A percentile compares a stretch with the other conserved stretches of the same genome.
Conservation (phyloP, 2,888 invertebrate species). For the Holacanthella duospinosa region DNA sequence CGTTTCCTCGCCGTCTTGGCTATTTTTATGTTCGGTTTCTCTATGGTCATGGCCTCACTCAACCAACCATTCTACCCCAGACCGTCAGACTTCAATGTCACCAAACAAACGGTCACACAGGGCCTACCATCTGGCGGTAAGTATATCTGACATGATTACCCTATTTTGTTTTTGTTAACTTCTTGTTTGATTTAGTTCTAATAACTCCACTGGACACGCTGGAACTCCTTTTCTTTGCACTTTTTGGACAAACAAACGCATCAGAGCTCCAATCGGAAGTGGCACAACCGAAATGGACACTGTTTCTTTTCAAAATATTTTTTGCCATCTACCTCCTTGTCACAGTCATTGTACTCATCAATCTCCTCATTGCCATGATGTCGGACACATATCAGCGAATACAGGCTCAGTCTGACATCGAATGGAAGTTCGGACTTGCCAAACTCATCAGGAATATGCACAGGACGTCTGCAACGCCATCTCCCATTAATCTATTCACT, state of each 20-base stretch:
- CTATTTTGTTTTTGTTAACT: constrained; percentile 33
- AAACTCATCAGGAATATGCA: constrained; percentile 98
- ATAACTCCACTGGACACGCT: constrained; percentile 85
- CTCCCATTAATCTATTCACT: constrained; percentile 92
- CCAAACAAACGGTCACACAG: constrained; percentile 31
- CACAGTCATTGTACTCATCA: constrained; percentile 93
- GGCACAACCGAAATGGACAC: constrained; percentile 65
- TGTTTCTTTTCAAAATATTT: constrained; percentile 76
- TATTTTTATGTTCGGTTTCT: constrained; percentile 97
- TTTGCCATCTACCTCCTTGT: constrained; percentile 97
- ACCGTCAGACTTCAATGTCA: constrained; percentile 11
- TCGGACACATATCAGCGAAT: constrained; percentile 99
- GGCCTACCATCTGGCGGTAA: constrained; percentile 39
- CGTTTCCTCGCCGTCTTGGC: constrained; percentile 92
- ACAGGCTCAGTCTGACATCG: constrained; percentile 97
- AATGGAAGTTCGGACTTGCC: constrained; percentile 99
- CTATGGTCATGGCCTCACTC: constrained; percentile 88
- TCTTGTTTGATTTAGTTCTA: constrained; percentile 79
- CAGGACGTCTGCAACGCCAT: constrained; percentile 89
- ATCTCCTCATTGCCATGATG: constrained; percentile 99
- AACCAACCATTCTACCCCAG: constrained; percentile 61
- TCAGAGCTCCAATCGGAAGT: constrained; percentile 54
- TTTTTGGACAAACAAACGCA: constrained; percentile 87
- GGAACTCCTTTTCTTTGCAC: constrained; percentile 95
- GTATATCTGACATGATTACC: background rate